Evolutionary conservation across 1,140 invertebrate genomes (phyloP).

Genomic region (Conus betulinus): DNA sequence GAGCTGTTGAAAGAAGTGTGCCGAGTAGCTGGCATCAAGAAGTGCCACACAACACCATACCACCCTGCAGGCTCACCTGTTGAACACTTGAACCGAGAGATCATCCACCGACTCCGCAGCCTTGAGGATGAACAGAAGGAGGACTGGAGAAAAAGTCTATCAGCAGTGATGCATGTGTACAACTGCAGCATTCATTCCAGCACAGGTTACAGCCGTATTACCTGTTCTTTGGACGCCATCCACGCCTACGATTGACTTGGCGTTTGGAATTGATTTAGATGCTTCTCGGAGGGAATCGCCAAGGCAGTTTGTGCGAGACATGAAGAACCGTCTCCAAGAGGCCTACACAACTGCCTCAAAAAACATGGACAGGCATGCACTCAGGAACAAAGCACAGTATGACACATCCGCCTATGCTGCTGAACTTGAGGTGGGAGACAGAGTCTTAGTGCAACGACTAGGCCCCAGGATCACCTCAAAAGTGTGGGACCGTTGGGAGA

Average conservation of each 20-base stretch:
- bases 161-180: conserved; percentile 37
- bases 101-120: conserved; percentile 49
- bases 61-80: not conserved
- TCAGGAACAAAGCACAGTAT: not conserved
- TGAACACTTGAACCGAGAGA: conserved; percentile 40
- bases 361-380: not conserved
- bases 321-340: not conserved
- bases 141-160: conserved; percentile 43
- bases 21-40: conserved; percentile 8
- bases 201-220: conserved; percentile 45
- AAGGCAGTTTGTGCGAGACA: not conserved
- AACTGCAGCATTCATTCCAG: conserved; percentile 29
- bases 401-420: not conserved
- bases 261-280: not conserved
- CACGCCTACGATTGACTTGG: too few relatives aligned
- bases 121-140: not conserved
- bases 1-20: too few relatives aligned
- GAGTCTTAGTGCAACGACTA: too few relatives aligned
- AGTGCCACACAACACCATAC: conserved; percentile 43
- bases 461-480: too few relatives aligned
- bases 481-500: too few relatives aligned
- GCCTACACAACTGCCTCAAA: too few relatives aligned
- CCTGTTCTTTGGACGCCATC: too few relatives aligned
- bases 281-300: not conserved
- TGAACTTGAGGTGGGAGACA: not conserved